Conservation (phyloP, 2,888 invertebrate genomes). For the Hirtodrosophila alboralis region DNA sequence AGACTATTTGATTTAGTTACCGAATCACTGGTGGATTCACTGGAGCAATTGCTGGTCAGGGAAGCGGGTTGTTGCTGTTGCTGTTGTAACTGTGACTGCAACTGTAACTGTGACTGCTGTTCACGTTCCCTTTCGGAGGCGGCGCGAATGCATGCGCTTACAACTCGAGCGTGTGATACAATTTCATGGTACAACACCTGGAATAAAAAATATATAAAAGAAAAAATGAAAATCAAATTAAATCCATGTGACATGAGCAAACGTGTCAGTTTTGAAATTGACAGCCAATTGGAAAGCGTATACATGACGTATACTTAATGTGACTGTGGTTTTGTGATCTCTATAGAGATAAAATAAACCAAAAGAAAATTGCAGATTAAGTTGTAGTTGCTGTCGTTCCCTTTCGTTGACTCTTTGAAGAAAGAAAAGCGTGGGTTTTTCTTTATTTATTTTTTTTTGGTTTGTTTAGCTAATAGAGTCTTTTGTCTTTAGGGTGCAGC, state of each 20-base stretch:
- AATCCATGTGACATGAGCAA: slow-evolving; percentile 22
- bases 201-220: slow-evolving; percentile 64
- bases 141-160: slow-evolving; percentile 91
- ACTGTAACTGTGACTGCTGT: slow-evolving; percentile 58
- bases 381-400: slow-evolving; percentile 27
- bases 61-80: slow-evolving; percentile 66
- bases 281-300: slow-evolving; percentile 39
- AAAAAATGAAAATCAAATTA: slow-evolving; percentile 30
- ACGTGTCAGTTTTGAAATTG: slow-evolving; percentile 19
- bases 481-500: slow-evolving; percentile 42
- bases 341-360: slow-evolving; percentile 1
- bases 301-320: slow-evolving; percentile 53
- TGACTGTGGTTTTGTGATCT: slow-evolving; percentile 10
- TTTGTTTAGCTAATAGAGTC: slow-evolving; percentile 1
- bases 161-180: slow-evolving; percentile 94
- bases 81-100: slow-evolving; percentile 39
- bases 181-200: slow-evolving; percentile 97
- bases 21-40: slow-evolving; percentile 72
- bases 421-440: slow-evolving; percentile 14
- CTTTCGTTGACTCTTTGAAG: neutral
- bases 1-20: slow-evolving; percentile 66
- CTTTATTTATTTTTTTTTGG: no score
- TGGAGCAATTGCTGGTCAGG: slow-evolving; percentile 72
- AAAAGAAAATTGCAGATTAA: slow-evolving; percentile 23
- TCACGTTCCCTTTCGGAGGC: slow-evolving; percentile 86